Evolutionary conservation across 1,140 invertebrate species (phyloP).

Genomic region (Mya arenaria): DNA sequence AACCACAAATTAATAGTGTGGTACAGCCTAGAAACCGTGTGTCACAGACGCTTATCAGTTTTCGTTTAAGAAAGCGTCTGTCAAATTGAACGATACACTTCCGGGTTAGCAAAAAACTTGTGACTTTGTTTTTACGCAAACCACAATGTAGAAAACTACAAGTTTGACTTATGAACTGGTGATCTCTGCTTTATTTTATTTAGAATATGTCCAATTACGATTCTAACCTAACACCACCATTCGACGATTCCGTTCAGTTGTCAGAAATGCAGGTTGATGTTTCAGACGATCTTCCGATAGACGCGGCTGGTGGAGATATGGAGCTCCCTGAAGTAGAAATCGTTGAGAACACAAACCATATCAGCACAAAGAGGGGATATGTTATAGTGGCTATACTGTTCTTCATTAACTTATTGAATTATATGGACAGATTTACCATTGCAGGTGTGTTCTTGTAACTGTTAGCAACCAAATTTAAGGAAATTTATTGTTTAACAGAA

Average conservation of each 20-base stretch:
- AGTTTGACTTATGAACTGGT: too few species aligned
- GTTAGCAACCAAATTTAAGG: too few species aligned
- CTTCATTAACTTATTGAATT: conserved; percentile 98
- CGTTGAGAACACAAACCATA: conserved; percentile 20
- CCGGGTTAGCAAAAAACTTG: conserved; percentile 39
- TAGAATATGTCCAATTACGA: conserved; percentile 71
- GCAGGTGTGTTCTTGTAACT: conserved; percentile 91
- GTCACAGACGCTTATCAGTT: too few species aligned
- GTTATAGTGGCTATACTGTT: conserved; percentile 91
- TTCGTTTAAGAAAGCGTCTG: background rate
- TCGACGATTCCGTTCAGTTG: conserved; percentile 76
- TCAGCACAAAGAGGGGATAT: conserved; percentile 66
- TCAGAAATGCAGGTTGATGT: conserved; percentile 72
- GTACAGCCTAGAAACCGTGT: too few species aligned
- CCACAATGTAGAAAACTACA: background rate
- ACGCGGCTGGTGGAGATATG: conserved; percentile 14
- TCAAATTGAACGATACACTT: background rate
- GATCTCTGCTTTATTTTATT: too few species aligned
- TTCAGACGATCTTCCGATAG: conserved; percentile 66
- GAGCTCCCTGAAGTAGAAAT: conserved; percentile 43
- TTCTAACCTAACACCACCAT: conserved; percentile 60
- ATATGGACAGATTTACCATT: conserved; percentile 98
- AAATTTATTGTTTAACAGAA: too few species aligned
- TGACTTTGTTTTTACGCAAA: conserved; percentile 8
- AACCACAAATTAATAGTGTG: too few species aligned